These are phyloP conservation scores for Squalus acanthias DNA, from an alignment of 2,797 vertebrate species.

Conservation along the genomic window DNA sequence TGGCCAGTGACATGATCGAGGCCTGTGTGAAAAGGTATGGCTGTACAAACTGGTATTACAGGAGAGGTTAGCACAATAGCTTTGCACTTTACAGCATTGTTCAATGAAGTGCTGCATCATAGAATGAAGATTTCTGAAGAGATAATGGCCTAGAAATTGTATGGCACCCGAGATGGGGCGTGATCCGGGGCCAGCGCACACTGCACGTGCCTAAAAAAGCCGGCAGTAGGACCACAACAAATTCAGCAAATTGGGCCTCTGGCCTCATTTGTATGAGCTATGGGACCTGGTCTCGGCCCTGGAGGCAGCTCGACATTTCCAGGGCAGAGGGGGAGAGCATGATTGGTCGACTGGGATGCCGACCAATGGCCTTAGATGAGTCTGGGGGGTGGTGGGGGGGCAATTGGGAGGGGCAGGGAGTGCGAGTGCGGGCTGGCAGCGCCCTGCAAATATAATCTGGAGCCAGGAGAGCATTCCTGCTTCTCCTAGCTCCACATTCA, in stretches of 20 bases:
- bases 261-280: background rate
- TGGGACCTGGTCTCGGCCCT: background rate
- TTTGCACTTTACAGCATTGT: background rate
- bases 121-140: background rate
- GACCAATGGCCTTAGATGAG: background rate
- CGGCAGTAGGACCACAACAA: too few relatives aligned
- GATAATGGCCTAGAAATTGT: background rate
- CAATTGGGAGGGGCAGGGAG: background rate
- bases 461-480: too few relatives aligned
- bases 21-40: conserved; percentile 89
- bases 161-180: background rate
- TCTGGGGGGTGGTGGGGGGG: background rate
- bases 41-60: background rate
- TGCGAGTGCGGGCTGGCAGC: background rate
- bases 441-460: background rate
- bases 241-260: background rate
- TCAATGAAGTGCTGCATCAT: background rate
- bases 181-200: background rate
- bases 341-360: background rate
- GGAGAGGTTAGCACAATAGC: background rate
- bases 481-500: too few relatives aligned
- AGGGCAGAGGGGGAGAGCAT: background rate
- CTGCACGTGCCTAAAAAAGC: background rate
- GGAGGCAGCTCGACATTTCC: background rate
- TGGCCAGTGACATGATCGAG: conserved; percentile 98